phyloP scores from a whole-genome alignment of 2,797 vertebrate species.

The Hoplostethus mediterraneus region DNA sequence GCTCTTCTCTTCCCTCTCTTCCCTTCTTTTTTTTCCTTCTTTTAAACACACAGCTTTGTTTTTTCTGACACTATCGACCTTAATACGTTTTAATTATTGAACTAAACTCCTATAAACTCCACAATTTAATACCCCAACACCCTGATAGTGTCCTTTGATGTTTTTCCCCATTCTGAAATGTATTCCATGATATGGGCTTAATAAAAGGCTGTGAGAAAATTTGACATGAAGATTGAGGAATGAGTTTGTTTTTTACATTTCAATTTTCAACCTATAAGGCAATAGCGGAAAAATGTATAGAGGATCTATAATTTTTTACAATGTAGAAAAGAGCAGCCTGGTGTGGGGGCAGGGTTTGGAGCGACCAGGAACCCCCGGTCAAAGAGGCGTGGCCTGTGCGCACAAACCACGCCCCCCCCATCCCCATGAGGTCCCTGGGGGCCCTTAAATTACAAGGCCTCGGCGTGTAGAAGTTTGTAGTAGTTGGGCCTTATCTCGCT shows the following conservation, averaged over 20 bases:
- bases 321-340: not conserved
- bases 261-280: too few species aligned
- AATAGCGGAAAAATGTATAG: too few species aligned
- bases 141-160: too few species aligned
- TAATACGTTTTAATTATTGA: slow-evolving; percentile 25
- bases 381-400: slow-evolving; percentile 49
- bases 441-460: slow-evolving; percentile 80
- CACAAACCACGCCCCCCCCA: slow-evolving; percentile 76
- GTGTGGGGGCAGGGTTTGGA: slow-evolving; percentile 39
- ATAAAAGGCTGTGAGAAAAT: too few species aligned
- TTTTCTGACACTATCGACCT: not conserved
- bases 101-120: not conserved
- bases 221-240: too few species aligned
- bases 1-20: slow-evolving; percentile 60
- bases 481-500: slow-evolving; percentile 38
- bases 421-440: slow-evolving; percentile 77
- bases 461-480: slow-evolving; percentile 17
- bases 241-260: too few species aligned
- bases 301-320: not conserved
- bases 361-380: slow-evolving; percentile 12
- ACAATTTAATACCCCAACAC: not conserved
- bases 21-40: slow-evolving; percentile 71
- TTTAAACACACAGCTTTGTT: slow-evolving; percentile 33
- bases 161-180: too few species aligned
- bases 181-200: too few species aligned